Percentiles rank a stretch among this genome's conserved stretches.
These are phyloP conservation scores for Elgaria multicarinata DNA, from an alignment of 2,113 vertebrate genomes.

Conservation along the genomic window DNA sequence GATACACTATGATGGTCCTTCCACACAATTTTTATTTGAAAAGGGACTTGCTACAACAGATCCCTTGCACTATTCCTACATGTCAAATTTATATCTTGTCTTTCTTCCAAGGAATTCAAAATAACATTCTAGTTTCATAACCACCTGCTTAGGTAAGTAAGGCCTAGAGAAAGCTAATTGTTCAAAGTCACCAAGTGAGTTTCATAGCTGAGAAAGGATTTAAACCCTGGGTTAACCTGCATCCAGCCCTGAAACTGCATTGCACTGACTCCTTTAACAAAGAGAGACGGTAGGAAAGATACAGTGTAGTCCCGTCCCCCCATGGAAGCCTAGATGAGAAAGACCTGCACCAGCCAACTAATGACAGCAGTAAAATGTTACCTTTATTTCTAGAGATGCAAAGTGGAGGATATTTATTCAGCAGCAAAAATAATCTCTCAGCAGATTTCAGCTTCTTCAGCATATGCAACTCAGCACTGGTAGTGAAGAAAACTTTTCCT, in stretches of 20 bases:
- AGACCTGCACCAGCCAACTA: fast-evolving
- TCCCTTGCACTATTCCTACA: background rate
- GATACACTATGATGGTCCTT: background rate
- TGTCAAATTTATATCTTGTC: background rate
- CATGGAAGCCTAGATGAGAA: background rate
- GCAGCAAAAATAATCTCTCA: slow-evolving; percentile 88
- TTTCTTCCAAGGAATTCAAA: background rate
- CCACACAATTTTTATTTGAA: background rate
- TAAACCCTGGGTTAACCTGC: background rate
- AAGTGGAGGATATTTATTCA: slow-evolving; percentile 78
- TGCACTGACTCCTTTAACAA: background rate
- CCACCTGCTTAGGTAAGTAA: background rate
- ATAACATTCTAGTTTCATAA: background rate
- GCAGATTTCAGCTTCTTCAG: slow-evolving; percentile 85
- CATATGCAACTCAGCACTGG: slow-evolving; percentile 62
- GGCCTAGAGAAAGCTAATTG: background rate
- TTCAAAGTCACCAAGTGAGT: background rate
- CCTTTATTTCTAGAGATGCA: slow-evolving; percentile 68
- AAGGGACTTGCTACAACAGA: background rate
- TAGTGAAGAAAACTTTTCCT: slow-evolving; percentile 92
- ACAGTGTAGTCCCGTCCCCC: too few relatives aligned
- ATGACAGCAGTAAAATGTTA: background rate
- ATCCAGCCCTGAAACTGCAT: background rate
- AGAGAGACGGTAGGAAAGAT: background rate
- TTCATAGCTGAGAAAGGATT: background rate